phyloP scores from a whole-genome alignment of 2,797 vertebrate species.

The Coreius guichenoti region DNA sequence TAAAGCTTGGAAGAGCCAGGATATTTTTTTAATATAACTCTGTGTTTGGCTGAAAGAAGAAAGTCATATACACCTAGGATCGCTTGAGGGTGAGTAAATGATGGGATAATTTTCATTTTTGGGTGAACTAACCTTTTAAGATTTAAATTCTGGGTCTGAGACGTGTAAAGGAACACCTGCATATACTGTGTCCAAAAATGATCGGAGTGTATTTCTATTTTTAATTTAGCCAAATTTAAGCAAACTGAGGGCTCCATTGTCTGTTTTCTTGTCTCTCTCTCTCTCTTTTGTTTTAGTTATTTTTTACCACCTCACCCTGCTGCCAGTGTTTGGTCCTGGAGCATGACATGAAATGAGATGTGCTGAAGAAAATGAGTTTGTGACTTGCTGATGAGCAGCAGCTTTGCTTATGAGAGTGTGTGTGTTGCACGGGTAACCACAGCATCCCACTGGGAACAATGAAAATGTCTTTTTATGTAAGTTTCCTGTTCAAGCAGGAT shows the following conservation, averaged over 20 bases:
- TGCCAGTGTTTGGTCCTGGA: constrained; percentile 57
- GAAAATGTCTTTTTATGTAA: constrained; percentile 70
- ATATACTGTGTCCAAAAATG: neutral
- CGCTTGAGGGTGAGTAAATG: too few species aligned
- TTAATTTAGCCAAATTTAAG: neutral
- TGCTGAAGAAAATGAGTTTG: constrained; percentile 63
- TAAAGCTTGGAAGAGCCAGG: too few species aligned
- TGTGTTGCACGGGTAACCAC: constrained; percentile 44
- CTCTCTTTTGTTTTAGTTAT: constrained; percentile 16
- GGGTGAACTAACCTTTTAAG: neutral
- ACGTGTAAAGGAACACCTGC: neutral
- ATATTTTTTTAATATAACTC: too few species aligned
- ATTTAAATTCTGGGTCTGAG: neutral
- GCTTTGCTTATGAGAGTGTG: constrained; percentile 4
- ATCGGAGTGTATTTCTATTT: neutral
- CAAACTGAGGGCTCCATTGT: neutral
- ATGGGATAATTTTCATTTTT: too few species aligned
- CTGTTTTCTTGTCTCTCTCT: neutral
- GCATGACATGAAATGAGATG: constrained; percentile 68
- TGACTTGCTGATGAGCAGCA: constrained; percentile 24
- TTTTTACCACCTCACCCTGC: constrained; percentile 63
- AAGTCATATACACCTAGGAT: too few species aligned
- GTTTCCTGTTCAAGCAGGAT: constrained; percentile 61
- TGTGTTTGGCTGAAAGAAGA: too few species aligned
- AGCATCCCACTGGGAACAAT: constrained; percentile 61